phyloP scores from a whole-genome alignment of 2,113 vertebrate genomes.

The Dunckerocampus dactyliophorus region DNA sequence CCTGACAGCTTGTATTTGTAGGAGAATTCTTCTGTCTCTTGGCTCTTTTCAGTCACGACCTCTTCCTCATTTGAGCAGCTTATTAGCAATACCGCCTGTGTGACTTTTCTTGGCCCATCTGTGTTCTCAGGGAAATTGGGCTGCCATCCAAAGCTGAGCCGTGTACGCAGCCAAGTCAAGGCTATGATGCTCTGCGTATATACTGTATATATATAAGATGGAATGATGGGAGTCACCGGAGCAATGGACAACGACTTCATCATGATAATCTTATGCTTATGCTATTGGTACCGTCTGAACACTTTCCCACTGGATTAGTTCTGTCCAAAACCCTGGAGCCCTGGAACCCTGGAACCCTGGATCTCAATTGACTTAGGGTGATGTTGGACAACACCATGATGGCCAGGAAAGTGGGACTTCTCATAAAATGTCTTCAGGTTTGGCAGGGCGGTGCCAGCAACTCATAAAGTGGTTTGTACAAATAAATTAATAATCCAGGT shows the following conservation, averaged over 20 bases:
- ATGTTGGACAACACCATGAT: too few relatives aligned
- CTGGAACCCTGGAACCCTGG: too few relatives aligned
- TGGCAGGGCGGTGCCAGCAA: too few relatives aligned
- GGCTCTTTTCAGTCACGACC: conserved; percentile 26
- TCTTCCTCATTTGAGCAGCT: conserved; percentile 36
- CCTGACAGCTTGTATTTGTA: not conserved
- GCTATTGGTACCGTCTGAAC: not conserved
- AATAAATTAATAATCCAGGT: too few relatives aligned
- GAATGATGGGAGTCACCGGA: not conserved
- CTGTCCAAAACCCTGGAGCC: too few relatives aligned
- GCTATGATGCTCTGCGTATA: not conserved
- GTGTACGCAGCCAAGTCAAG: conserved; percentile 11
- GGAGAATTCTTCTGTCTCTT: not conserved
- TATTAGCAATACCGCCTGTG: conserved; percentile 51
- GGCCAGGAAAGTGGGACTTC: too few relatives aligned
- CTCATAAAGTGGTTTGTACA: too few relatives aligned
- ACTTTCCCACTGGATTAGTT: too few relatives aligned
- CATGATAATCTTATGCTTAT: not conserved
- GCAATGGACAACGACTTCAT: not conserved
- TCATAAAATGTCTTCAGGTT: too few relatives aligned
- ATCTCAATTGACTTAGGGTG: too few relatives aligned
- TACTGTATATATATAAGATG: not conserved
- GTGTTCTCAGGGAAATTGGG: conserved; percentile 32
- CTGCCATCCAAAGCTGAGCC: conserved; percentile 31
- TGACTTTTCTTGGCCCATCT: conserved; percentile 45